Evolutionary conservation across 2,888 invertebrate species (phyloP), one percentile per base, ranked within the genome.

Genomic region (Oscheius sp.): DNA sequence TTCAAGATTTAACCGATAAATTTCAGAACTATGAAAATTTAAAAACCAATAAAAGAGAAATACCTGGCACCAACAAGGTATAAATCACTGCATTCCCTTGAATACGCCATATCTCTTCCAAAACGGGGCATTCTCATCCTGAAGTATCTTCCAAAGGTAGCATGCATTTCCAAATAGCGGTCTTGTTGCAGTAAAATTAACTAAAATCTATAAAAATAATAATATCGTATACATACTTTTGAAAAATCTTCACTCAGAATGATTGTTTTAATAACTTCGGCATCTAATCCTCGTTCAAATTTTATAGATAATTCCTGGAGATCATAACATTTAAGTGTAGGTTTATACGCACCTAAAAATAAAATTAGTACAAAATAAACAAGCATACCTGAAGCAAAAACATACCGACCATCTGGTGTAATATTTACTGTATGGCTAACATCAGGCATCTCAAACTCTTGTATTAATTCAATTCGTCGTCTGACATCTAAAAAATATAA

Each of bases 371-470:
- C 38, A 14, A 54, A 33, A 12, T 45, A 33, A 24, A 17, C 5
- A n/a, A 22, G 17, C 8, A 12, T 73, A 87, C 97, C 97, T 36
- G 95, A 92, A 1, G 93, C 93, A 86, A 95, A 89, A 72, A 98
- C 91, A 86, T 93, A 95, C 76, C 95, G 92, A 20, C 93, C 93
- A 89, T 99, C 96, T 80, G 90, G 91, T 8, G 96, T 93, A 74
- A 94, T 90, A 83, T 91, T 90, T 26, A 99, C 90, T 61, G 91
- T 91, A 20, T 92, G 92, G 85, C 95, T 94, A 0, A 97, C 90
- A 56, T 92, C 94, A 28, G 98, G 80, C 98, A 98, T 98, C 81
- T 95, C 94, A 90, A 99, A 98, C 86, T 98, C 98, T 88, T 99
- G 98, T 77, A 99, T 93, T 45, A 98, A 90, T 88, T 97, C 94